These are phyloP conservation scores for Xestia ashworthii DNA, from an alignment of 2,888 invertebrate genomes.

Conservation along the genomic window DNA sequence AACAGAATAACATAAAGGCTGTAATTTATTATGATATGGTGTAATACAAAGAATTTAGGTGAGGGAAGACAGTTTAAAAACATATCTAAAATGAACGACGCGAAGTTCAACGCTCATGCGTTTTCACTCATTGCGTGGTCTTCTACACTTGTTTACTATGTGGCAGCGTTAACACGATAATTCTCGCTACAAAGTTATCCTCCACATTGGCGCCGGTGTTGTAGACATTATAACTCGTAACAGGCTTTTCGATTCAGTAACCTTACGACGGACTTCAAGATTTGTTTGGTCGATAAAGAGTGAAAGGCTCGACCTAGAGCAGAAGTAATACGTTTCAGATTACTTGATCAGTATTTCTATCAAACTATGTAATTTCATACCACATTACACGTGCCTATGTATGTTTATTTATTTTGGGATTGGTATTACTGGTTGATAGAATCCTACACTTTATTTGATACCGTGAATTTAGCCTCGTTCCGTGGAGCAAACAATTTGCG, in stretches of 20 bases:
- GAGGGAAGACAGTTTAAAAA: not conserved
- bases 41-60: not conserved
- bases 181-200: conserved; percentile 54
- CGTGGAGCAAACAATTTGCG: too few species aligned
- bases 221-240: conserved; percentile 46
- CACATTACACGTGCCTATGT: not conserved
- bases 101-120: not conserved
- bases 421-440: too few species aligned
- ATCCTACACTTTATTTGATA: not conserved
- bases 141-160: not conserved
- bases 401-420: not conserved
- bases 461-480: too few species aligned
- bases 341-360: not conserved
- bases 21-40: not conserved
- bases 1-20: not conserved
- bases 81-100: too few species aligned
- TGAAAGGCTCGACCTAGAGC: not conserved
- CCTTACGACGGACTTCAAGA: conserved; percentile 38
- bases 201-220: conserved; percentile 40
- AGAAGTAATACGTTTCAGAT: not conserved
- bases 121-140: not conserved
- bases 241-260: conserved; percentile 38
- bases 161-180: conserved; percentile 45
- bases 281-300: conserved; percentile 37
- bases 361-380: not conserved